Percentiles rank a stretch among this genome's conserved stretches.
Conservation (phyloP, 2,888 invertebrate genomes). For the Oligia strigilis region DNA sequence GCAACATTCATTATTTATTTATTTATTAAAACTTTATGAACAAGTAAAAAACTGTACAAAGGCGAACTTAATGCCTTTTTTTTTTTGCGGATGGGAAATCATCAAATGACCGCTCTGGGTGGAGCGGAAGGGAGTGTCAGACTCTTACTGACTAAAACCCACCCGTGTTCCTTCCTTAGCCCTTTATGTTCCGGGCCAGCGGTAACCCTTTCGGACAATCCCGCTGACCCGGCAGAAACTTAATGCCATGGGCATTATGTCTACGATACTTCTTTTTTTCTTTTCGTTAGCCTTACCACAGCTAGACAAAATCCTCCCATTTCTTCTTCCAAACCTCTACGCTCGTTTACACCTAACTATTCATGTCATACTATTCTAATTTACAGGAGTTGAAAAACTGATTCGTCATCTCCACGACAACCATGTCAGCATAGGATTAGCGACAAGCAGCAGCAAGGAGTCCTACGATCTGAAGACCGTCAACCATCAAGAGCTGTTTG, state of each 20-base stretch:
- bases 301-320: neutral
- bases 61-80: too few species aligned
- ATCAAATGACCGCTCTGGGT: too few species aligned
- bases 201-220: too few species aligned
- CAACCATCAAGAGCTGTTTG: conserved; percentile 92
- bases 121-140: too few species aligned
- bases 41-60: too few species aligned
- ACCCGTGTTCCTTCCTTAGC: too few species aligned
- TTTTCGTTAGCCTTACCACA: neutral
- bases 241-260: neutral
- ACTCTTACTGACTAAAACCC: too few species aligned
- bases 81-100: too few species aligned
- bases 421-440: conserved; percentile 95
- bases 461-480: conserved; percentile 93
- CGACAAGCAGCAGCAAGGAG: conserved; percentile 95
- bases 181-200: too few species aligned
- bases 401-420: conserved; percentile 93
- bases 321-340: neutral
- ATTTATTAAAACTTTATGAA: too few species aligned
- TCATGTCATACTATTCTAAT: neutral
- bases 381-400: conserved; percentile 93
- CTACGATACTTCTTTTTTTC: neutral
- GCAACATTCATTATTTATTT: too few species aligned
- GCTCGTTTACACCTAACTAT: neutral
- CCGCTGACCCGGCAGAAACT: too few species aligned